These are phyloP conservation scores for Catagonus wagneri DNA, from an alignment of 2,113 vertebrate genomes.

Conservation along the genomic window DNA sequence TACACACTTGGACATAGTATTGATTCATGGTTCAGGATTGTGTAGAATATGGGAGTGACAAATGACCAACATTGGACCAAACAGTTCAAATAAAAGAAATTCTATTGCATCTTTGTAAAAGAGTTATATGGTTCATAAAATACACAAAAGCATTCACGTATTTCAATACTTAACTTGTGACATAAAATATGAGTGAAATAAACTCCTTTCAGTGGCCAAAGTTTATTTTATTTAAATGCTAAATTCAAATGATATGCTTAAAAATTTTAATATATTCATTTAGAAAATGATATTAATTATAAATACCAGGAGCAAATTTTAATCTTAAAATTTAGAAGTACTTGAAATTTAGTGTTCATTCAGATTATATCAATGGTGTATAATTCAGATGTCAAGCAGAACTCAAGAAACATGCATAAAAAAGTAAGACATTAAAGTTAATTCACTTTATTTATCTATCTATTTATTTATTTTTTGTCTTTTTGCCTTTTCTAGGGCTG, in stretches of 20 bases:
- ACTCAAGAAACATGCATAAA: not conserved
- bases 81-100: not conserved
- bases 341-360: not conserved
- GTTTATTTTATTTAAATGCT: not conserved
- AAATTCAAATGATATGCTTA: not conserved
- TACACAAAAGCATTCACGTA: not conserved
- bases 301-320: not conserved
- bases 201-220: not conserved
- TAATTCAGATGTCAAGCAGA: not conserved
- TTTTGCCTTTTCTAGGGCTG: too few relatives aligned
- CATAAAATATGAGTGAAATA: not conserved
- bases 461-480: too few relatives aligned
- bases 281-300: not conserved
- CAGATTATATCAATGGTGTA: not conserved
- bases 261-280: not conserved
- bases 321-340: not conserved
- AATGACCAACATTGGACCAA: not conserved
- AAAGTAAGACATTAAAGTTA: not conserved
- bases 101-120: not conserved
- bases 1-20: not conserved
- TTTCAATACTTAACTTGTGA: too few relatives aligned
- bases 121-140: not conserved
- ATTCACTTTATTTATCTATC: not conserved
- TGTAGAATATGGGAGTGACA: not conserved
- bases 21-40: not conserved